A percentile compares a stretch with the other conserved stretches of the same genome.
These are phyloP conservation scores for Glomeris marginata DNA, from an alignment of 2,888 invertebrate genomes.

Conservation along the genomic window DNA sequence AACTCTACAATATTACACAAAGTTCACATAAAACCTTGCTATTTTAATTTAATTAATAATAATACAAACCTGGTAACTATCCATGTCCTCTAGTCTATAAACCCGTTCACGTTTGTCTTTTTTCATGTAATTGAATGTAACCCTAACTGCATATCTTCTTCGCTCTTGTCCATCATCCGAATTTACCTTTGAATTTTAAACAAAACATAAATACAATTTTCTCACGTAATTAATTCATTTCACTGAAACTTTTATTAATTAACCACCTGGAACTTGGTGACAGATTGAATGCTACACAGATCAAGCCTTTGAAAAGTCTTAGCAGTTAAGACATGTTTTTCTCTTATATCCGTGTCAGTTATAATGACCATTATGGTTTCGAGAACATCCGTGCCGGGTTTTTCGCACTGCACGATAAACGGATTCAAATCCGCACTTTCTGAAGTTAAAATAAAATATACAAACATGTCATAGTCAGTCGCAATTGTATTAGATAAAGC, in stretches of 20 bases:
- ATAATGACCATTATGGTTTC: conserved; percentile 4
- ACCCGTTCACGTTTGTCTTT: conserved; percentile 11
- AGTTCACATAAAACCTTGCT: too few relatives aligned
- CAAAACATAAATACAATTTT: background rate
- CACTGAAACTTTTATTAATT: background rate
- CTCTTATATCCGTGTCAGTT: conserved; percentile 4
- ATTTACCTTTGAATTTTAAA: background rate
- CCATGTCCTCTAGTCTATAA: conserved; percentile 11
- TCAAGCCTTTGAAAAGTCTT: conserved; percentile 10
- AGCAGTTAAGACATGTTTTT: conserved; percentile 7
- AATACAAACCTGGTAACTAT: conserved; percentile 8
- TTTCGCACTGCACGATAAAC: conserved; percentile 8
- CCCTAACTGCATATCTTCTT: background rate
- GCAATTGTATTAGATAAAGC: background rate
- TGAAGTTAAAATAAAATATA: background rate
- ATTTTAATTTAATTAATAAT: too few relatives aligned
- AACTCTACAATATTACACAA: conserved; percentile 7
- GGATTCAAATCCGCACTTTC: background rate
- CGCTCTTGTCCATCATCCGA: conserved; percentile 1
- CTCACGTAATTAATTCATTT: background rate
- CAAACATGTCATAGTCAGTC: background rate
- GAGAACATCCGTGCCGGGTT: background rate
- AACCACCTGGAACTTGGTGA: conserved; percentile 2
- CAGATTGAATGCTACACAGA: conserved; percentile 5
- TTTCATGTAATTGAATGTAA: conserved; percentile 12